A percentile compares a stretch with the other conserved stretches of the same genome.
phyloP scores from a whole-genome alignment of 2,888 invertebrate species.

The Mylabris sibirica region DNA sequence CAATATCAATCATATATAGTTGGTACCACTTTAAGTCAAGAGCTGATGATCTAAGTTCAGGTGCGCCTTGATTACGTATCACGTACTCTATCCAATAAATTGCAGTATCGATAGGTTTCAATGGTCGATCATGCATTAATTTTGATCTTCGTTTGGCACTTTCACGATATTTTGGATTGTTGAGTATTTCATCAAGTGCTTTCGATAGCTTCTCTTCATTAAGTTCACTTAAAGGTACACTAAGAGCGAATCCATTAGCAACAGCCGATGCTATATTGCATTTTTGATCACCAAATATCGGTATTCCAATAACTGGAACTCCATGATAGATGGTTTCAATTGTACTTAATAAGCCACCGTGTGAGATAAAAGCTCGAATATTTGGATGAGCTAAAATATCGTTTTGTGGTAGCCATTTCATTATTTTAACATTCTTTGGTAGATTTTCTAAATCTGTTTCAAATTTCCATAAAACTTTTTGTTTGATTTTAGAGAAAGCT shows the following conservation, averaged over 20 bases:
- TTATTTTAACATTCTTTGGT: constrained; percentile 56
- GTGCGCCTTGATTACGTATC: constrained; percentile 45
- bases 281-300: constrained; percentile 64
- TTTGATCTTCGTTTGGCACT: constrained; percentile 38
- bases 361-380: constrained; percentile 66
- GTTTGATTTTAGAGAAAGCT: constrained; percentile 56
- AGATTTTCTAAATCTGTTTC: constrained; percentile 54
- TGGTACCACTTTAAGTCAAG: constrained; percentile 48
- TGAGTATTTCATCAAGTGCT: constrained; percentile 35
- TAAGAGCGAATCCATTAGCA: constrained; percentile 40
- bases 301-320: constrained; percentile 64
- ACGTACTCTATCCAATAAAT: constrained; percentile 48
- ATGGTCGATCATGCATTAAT: constrained; percentile 43
- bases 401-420: constrained; percentile 57
- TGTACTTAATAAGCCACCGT: constrained; percentile 67
- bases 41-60: constrained; percentile 44
- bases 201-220: constrained; percentile 35
- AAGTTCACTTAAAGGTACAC: constrained; percentile 34
- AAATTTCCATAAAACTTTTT: constrained; percentile 61
- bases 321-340: constrained; percentile 65
- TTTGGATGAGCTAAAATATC: constrained; percentile 62
- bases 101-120: constrained; percentile 42
- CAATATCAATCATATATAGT: constrained; percentile 24
- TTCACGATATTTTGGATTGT: constrained; percentile 31
- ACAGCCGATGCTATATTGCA: constrained; percentile 61